These are phyloP conservation scores for Temnothorax curvispinosus DNA, from an alignment of 1,140 invertebrate species.

Conservation along the genomic window DNA sequence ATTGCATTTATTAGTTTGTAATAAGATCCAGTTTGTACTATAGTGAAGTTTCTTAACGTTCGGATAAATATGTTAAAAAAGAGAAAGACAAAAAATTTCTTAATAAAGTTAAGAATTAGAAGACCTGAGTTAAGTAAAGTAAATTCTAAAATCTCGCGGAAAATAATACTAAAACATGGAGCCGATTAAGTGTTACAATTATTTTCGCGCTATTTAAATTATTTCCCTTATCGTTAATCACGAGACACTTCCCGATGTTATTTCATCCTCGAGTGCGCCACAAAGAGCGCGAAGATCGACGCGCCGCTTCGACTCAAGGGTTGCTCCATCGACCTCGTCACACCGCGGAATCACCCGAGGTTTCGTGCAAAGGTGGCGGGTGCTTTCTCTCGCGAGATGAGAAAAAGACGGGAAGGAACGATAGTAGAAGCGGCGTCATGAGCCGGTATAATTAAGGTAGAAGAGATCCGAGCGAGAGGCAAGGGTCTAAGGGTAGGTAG, in stretches of 20 bases:
- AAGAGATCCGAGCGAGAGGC: constrained; percentile 47
- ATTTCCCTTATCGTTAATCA: neutral
- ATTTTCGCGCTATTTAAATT: neutral
- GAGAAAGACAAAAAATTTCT: neutral
- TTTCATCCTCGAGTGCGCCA: constrained; percentile 28
- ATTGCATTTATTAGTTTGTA: neutral
- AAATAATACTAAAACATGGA: neutral
- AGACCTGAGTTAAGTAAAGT: neutral
- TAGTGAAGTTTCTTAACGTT: neutral
- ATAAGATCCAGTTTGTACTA: neutral
- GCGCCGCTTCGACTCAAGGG: neutral
- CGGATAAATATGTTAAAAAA: neutral
- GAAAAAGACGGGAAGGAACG: constrained; percentile 46
- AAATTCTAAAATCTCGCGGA: neutral
- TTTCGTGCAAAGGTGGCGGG: constrained; percentile 50
- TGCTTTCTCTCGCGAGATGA: constrained; percentile 32
- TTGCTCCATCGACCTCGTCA: constrained; percentile 34
- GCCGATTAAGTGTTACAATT: neutral
- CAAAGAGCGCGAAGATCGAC: constrained; percentile 36
- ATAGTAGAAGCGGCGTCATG: constrained; percentile 39
- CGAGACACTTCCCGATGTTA: constrained; percentile 6
- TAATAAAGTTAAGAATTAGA: neutral
- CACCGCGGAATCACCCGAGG: constrained; percentile 23
- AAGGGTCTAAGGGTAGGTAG: constrained; percentile 38
- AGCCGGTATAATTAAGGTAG: constrained; percentile 71